Evolutionary conservation across 2,797 vertebrate genomes (phyloP).

Genomic region (Myotis pilosus): DNA sequence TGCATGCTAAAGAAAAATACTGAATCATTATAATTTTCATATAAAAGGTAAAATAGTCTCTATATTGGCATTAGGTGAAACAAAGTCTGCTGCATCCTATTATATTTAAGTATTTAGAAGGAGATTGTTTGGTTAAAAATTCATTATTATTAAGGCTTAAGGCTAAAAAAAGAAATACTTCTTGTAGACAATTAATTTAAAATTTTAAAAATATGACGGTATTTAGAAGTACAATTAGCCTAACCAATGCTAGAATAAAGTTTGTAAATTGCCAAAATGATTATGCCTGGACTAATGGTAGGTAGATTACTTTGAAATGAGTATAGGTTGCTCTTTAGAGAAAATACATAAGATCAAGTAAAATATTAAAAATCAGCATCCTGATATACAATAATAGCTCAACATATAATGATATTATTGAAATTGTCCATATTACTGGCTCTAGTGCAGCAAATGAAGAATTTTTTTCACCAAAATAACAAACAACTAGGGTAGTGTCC

Average conservation of each 20-base stretch:
- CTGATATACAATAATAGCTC: background rate
- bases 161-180: background rate
- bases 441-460: background rate
- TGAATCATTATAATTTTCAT: slow-evolving; percentile 16
- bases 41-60: background rate
- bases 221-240: background rate
- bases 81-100: background rate
- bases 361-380: slow-evolving; percentile 18
- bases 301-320: background rate
- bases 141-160: slow-evolving; percentile 18
- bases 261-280: background rate
- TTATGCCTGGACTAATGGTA: background rate
- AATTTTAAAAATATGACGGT: background rate
- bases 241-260: slow-evolving; percentile 24
- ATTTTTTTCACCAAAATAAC: background rate
- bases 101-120: slow-evolving; percentile 45
- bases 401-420: background rate
- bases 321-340: background rate
- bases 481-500: background rate
- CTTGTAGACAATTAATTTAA: background rate
- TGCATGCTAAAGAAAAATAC: background rate
- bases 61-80: slow-evolving; percentile 24
- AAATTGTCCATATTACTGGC: background rate
- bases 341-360: slow-evolving; percentile 21
- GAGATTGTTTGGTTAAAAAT: slow-evolving; percentile 6